Evolutionary conservation across 2,888 invertebrate species (phyloP), one percentile per base, ranked within the genome.

Genomic region (Anaspis maculata): DNA sequence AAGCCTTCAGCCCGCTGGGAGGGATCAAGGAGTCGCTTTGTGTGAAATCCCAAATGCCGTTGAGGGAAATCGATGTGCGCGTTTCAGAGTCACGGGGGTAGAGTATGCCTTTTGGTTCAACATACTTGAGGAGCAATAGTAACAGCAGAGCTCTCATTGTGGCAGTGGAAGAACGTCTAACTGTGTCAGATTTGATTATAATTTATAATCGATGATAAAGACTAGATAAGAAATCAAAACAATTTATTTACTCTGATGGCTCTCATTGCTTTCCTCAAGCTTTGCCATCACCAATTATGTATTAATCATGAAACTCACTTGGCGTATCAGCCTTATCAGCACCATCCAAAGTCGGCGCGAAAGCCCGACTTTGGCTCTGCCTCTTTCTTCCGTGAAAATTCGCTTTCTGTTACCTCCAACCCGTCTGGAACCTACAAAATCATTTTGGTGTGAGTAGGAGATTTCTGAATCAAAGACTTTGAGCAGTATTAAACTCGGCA

Each of bases 401-500:
- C 89, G 89, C 60, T 90, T 90, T 57, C 80, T 84, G 62, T 89
- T 89, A n/a, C 89, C 89, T 1, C 83, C 83, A 7, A 85, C 86
- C 50, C 19, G 5, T n/a, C n/a, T n/a, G n/a, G n/a, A n/a, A n/a
- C 5, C 5, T 19, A 19, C 9, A 19, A 19, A 9, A 5, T 19
- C 5, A 9, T 6, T 6, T 6, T 6, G 9, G 5, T 6, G 5
- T 5, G 9, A 5, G 9, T 6, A n/a, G n/a, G n/a, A n/a, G 5
- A 19, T 24, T 24, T 24, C 5, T 4, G 6, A 24, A 24, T 19
- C 9, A 9, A 19, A 19, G 9, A 56, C 56, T 76, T 73, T 94
- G 88, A 30, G 82, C 83, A 7, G 97, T 97, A 66, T 91, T 89
- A 58, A 97, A 98, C 63, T 97, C 97, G 1, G 97, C 97, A 66